Conservation (phyloP, 2,888 invertebrate species). For the Campoplex nolae region DNA sequence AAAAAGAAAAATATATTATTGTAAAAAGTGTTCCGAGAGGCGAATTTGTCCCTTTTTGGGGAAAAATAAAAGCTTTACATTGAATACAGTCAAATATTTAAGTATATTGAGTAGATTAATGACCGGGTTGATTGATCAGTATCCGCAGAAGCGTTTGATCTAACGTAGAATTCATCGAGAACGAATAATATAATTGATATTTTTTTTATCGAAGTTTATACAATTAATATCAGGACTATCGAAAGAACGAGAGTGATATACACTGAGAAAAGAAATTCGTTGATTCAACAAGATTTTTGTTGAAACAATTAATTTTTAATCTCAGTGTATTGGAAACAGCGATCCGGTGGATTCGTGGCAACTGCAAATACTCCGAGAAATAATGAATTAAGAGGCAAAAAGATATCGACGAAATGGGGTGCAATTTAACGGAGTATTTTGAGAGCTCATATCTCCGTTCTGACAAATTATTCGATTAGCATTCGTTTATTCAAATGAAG, state of each 20-base stretch:
- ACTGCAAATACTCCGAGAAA: not conserved
- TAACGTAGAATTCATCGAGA: not conserved
- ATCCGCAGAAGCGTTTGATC: not conserved
- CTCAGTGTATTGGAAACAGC: not conserved
- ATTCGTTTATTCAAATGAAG: not conserved
- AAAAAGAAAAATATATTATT: conserved; percentile 33
- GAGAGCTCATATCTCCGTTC: not conserved
- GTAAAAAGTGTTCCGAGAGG: conserved; percentile 28
- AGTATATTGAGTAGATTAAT: not conserved
- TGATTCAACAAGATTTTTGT: no score
- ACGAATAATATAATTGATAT: not conserved
- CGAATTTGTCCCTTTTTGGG: conserved; percentile 37
- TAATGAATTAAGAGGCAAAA: not conserved
- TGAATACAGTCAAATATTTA: no score
- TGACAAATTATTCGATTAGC: not conserved
- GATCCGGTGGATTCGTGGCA: not conserved
- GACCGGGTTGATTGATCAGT: not conserved
- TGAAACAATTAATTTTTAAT: no score
- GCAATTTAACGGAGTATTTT: not conserved
- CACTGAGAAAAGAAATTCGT: no score
- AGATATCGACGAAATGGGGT: not conserved
- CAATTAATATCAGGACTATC: not conserved
- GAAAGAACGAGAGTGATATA: not conserved
- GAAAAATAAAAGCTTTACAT: not conserved
- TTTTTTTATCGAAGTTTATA: not conserved